phyloP scores from a whole-genome alignment of 2,113 vertebrate species.

The Benitochromis conjunctus region DNA sequence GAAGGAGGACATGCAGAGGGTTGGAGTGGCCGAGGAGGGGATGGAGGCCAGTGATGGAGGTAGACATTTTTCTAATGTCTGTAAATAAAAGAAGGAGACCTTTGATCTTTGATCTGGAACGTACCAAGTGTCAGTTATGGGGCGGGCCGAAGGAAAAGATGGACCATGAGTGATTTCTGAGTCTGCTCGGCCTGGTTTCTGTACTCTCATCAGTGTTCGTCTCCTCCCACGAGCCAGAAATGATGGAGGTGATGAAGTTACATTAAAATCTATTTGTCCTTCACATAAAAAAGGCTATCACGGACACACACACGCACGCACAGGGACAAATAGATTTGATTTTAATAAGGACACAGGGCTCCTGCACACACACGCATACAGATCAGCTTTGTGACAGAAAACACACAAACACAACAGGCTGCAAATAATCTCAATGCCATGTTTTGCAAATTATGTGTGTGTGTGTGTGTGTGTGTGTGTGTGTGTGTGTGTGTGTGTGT shows the following conservation, averaged over 20 bases:
- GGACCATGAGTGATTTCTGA: not conserved
- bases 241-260: not conserved
- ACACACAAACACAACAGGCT: no score
- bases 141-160: not conserved
- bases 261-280: not conserved
- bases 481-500: no score
- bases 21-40: not conserved
- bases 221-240: not conserved
- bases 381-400: no score
- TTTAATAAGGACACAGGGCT: no score
- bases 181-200: not conserved
- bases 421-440: no score
- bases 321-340: no score
- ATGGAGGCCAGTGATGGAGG: not conserved
- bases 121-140: not conserved
- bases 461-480: no score
- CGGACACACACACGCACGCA: not conserved
- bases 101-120: accelerated
- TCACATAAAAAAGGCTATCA: no score
- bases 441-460: not conserved
- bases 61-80: not conserved
- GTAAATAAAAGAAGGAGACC: not conserved
- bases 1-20: not conserved
- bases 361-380: no score
- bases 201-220: not conserved